Conservation (phyloP, 2,888 invertebrate species). For the Papilio elwesi region DNA sequence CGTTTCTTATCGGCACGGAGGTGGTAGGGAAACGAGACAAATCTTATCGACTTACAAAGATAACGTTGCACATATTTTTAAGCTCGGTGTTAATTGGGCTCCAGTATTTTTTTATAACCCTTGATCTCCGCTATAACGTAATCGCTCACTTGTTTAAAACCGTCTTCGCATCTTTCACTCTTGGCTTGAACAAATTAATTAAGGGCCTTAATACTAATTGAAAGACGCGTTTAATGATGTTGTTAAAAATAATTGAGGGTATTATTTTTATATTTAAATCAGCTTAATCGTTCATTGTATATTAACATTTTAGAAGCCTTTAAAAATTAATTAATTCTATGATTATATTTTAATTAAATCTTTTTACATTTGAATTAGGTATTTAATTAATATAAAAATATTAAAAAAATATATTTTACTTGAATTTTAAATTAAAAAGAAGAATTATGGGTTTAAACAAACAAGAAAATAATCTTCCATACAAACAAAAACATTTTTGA, state of each 20-base stretch:
- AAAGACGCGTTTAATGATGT: slow-evolving; percentile 6
- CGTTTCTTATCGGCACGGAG: slow-evolving; percentile 56
- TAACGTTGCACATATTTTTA: slow-evolving; percentile 56
- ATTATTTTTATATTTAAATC: slow-evolving; percentile 51
- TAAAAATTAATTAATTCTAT: no score
- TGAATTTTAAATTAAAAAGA: no score
- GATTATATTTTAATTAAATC: no score
- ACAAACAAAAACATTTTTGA: no score
- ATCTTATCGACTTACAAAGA: slow-evolving; percentile 63
- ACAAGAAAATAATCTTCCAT: no score
- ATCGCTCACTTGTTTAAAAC: slow-evolving; percentile 48
- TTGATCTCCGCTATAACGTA: slow-evolving; percentile 55
- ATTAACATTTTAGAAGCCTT: neutral
- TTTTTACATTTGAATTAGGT: no score
- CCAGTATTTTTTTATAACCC: slow-evolving; percentile 57
- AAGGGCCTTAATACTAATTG: slow-evolving; percentile 11
- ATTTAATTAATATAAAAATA: no score
- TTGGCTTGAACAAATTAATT: slow-evolving; percentile 24
- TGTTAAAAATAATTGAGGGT: slow-evolving; percentile 46
- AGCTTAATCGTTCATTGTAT: neutral
- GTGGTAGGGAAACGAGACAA: slow-evolving; percentile 67
- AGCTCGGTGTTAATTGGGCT: slow-evolving; percentile 69
- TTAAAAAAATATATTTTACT: no score
- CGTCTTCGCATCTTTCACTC: slow-evolving; percentile 33
- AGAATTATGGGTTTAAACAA: no score